Percentiles rank a stretch among this genome's conserved stretches.
Conservation (phyloP, 2,888 invertebrate genomes). For the Melolontha melolontha region DNA sequence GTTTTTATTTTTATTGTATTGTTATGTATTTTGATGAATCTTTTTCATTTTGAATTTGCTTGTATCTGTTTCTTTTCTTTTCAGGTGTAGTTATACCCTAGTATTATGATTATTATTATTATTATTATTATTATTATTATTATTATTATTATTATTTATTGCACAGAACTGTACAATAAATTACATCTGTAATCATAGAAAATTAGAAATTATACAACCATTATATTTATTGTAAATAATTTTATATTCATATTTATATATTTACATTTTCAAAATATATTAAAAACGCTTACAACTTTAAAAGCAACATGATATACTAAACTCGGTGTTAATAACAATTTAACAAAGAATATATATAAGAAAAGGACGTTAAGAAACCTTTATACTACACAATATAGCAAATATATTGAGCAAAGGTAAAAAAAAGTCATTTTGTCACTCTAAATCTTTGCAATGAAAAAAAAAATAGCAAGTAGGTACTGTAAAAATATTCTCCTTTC, state of each 20-base stretch:
- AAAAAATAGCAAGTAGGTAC: conserved; percentile 55
- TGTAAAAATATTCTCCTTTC: conserved; percentile 49
- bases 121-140: too few species aligned
- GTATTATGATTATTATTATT: too few species aligned
- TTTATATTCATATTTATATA: conserved; percentile 64
- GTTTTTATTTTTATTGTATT: too few species aligned
- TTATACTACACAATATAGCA: conserved; percentile 62
- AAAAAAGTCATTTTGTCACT: conserved; percentile 8
- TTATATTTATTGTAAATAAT: conserved; percentile 53
- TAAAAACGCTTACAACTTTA: conserved; percentile 62
- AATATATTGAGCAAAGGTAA: conserved; percentile 65
- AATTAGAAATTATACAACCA: conserved; percentile 42
- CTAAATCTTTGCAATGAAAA: conserved; percentile 44
- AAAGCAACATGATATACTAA: conserved; percentile 55
- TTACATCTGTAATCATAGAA: conserved; percentile 28
- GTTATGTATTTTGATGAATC: too few species aligned
- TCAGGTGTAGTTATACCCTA: too few species aligned
- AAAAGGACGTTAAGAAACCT: conserved; percentile 55
- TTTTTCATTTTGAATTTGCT: too few species aligned
- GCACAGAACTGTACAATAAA: too few species aligned
- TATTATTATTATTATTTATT: too few species aligned
- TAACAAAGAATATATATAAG: conserved; percentile 51
- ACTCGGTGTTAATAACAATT: conserved; percentile 49
- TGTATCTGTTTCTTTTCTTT: too few species aligned
- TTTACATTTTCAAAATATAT: conserved; percentile 64